These are phyloP conservation scores for Falco columbarius DNA, from an alignment of 2,797 vertebrate species.

Conservation along the genomic window DNA sequence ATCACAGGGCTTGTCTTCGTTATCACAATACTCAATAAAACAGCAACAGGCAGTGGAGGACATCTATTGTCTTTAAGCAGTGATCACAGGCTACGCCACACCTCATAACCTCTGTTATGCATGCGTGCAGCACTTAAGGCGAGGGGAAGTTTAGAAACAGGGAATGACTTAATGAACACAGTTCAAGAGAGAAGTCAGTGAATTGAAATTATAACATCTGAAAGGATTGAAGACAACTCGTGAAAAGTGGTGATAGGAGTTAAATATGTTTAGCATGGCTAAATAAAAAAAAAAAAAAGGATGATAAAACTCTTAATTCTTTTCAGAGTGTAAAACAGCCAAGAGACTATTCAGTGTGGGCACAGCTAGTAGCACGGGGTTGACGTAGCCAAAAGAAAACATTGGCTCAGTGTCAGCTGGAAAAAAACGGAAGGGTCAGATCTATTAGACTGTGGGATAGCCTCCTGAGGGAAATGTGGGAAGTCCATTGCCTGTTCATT, in stretches of 20 bases:
- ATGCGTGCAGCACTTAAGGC: background rate
- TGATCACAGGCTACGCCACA: background rate
- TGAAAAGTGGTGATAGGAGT: background rate
- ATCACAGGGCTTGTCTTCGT: background rate
- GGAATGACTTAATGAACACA: background rate
- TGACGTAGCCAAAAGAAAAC: background rate
- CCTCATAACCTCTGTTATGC: background rate
- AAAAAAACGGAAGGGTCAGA: background rate
- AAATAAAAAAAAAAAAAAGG: background rate
- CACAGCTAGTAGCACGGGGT: background rate
- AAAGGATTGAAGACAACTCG: background rate
- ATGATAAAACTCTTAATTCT: background rate
- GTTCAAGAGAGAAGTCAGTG: background rate
- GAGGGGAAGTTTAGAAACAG: background rate
- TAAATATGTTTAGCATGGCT: background rate
- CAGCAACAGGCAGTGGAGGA: background rate
- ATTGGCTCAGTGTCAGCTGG: background rate
- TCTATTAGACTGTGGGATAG: background rate
- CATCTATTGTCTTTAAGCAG: background rate
- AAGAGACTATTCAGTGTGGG: background rate
- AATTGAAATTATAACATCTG: constrained; percentile 8
- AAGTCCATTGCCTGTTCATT: background rate
- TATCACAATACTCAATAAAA: background rate
- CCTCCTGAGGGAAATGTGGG: background rate
- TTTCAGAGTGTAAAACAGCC: background rate